Base-by-base conservation (phyloP, 2,888 invertebrate species). In the Tetrapedia diversipes region DNA sequence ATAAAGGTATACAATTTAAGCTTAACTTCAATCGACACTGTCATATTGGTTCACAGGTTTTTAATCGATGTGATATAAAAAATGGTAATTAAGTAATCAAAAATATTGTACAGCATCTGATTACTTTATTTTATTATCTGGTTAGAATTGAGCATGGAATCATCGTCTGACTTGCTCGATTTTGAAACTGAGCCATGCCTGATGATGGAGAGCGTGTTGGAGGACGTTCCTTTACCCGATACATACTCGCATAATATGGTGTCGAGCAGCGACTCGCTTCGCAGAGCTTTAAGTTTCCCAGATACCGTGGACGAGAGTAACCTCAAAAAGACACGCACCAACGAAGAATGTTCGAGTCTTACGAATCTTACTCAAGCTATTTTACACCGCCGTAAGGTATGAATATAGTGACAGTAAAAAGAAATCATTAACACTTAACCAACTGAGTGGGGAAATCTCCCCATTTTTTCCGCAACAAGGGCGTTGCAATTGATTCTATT, bases 101-200 rank as follows among this genome's bases (percentile, higher is more conserved):
- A 7, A 14, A 0, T 0, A 22, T 34, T 19, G 19, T 1, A 7
- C 3, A 19, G 11, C 14, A 2, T 7, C 6, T 3, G 8, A 37
- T 16, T 10, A 10, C 6, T 22, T 19, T 19, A 8, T n/a, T 0
- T 76, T 61, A 39, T 76, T 65, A 47, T 51, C 72, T 45, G 3
- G 77, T 86, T 79, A 95, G 95, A 95, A 77, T 74, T 91, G 67
- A 90, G 89, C 37, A 86, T 87, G 34, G 96, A 96, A 92, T 96
- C 96, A 8, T 90, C 91, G 22, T 95, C 95, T 6, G 96, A 96
- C 87, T 93, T 96, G 90, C 92, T 96, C 43, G 96, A 96, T 91
- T 96, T 96, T 0, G 96, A 96, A 93, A 96, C 96, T 0, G 96
- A 96, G 87, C 96, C 96, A 0, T 96, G 96, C 85, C 92, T 96